Percentiles rank a stretch among this genome's conserved stretches.
These are phyloP conservation scores for Halictus quadricinctus DNA, from an alignment of 2,888 invertebrate genomes.

Conservation along the genomic window DNA sequence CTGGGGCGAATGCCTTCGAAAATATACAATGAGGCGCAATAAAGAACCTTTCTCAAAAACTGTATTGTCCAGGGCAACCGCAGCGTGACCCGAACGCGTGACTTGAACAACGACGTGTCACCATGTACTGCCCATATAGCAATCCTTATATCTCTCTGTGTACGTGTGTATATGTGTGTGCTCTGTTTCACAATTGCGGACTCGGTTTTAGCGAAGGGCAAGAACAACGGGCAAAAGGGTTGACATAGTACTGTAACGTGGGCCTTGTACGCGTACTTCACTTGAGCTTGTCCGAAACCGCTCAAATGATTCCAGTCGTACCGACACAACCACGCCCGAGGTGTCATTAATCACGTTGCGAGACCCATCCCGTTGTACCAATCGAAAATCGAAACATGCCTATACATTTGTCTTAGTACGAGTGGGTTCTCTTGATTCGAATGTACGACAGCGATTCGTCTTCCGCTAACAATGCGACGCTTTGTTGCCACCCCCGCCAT, in stretches of 20 bases:
- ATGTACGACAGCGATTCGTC: constrained; percentile 3
- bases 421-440: constrained; percentile 7
- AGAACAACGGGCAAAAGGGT: not conserved
- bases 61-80: constrained; percentile 4
- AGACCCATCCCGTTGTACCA: not conserved
- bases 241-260: constrained; percentile 6
- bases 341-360: constrained; percentile 1
- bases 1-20: not conserved
- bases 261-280: not conserved
- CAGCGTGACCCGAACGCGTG: constrained; percentile 12
- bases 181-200: not conserved
- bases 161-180: not conserved
- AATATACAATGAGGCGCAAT: constrained; percentile 6
- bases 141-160: not conserved
- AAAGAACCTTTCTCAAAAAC: constrained; percentile 1
- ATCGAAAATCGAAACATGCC: constrained; percentile 11
- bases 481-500: not conserved
- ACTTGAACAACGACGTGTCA: constrained; percentile 12
- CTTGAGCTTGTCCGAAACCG: constrained; percentile 6
- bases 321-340: not conserved
- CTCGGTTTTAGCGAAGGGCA: not conserved
- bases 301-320: not conserved
- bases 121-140: not conserved
- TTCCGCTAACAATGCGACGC: not conserved
- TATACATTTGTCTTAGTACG: constrained; percentile 15